Evolutionary conservation across 1,140 invertebrate genomes (phyloP).

Genomic region (Sinella curviseta): DNA sequence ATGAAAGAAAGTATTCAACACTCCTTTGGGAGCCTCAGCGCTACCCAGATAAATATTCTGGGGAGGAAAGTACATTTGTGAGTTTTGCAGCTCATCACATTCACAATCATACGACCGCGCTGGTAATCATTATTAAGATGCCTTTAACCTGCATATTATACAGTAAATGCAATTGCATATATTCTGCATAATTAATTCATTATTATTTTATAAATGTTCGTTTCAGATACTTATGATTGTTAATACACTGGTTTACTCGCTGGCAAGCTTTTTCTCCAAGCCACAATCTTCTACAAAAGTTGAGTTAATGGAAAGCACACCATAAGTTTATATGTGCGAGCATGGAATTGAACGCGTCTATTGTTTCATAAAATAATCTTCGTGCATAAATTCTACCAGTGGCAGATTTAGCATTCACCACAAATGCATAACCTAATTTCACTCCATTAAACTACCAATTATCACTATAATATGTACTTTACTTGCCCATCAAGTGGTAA

Average conservation of each 20-base stretch:
- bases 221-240: not conserved
- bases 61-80: not conserved
- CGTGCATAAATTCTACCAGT: no score
- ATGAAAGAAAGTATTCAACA: not conserved
- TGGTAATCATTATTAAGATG: constrained; percentile 3
- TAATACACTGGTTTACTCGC: not conserved
- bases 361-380: no score
- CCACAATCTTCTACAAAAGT: not conserved
- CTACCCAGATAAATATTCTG: not conserved
- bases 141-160: not conserved
- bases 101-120: not conserved
- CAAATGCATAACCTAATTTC: no score
- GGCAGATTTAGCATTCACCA: no score
- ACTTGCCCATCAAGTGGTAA: no score
- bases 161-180: not conserved
- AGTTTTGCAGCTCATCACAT: constrained; percentile 14
- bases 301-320: no score
- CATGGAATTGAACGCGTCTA: no score
- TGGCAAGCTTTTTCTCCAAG: not conserved
- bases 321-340: no score
- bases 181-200: not conserved
- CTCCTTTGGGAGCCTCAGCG: not conserved
- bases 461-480: no score
- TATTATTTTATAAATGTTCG: not conserved
- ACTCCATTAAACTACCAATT: no score